Conservation (phyloP, 2,113 vertebrate species). For the Stigmatopora nigra region DNA sequence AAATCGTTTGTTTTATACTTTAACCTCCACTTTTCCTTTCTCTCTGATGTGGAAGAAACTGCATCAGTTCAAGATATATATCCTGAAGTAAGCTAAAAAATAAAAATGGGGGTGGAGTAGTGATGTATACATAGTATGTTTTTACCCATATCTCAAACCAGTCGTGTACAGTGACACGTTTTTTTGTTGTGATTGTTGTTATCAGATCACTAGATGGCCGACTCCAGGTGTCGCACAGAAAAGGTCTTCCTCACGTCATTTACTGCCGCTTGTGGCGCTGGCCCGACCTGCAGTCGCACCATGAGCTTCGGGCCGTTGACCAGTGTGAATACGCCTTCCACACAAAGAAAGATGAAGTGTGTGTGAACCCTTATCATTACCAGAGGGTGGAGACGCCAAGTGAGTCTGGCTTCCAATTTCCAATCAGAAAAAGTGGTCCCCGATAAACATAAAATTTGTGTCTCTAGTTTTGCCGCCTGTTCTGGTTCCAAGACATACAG, state of each 20-base stretch:
- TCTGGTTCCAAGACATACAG: conserved; percentile 88
- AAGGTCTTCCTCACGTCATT: conserved; percentile 95
- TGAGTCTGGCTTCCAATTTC: conserved; percentile 51
- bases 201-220: conserved; percentile 90
- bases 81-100: too few species aligned
- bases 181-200: conserved; percentile 10
- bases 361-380: conserved; percentile 97
- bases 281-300: conserved; percentile 96
- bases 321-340: conserved; percentile 95
- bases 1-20: conserved; percentile 50
- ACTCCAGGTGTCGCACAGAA: conserved; percentile 92
- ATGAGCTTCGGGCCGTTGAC: conserved; percentile 91
- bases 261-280: conserved; percentile 98
- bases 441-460: conserved; percentile 17
- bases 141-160: too few species aligned
- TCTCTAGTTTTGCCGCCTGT: conserved; percentile 88
- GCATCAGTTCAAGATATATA: not conserved
- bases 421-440: conserved; percentile 8
- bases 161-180: not conserved
- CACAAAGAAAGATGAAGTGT: conserved; percentile 97
- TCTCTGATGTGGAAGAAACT: conserved; percentile 13
- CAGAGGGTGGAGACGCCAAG: conserved; percentile 96
- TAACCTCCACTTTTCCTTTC: conserved; percentile 10
- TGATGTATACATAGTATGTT: too few species aligned
- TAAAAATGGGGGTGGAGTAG: too few species aligned